Evolutionary conservation across 2,113 vertebrate genomes (phyloP), one percentile per base, ranked within the genome.

Genomic region (Anolis carolinensis): DNA sequence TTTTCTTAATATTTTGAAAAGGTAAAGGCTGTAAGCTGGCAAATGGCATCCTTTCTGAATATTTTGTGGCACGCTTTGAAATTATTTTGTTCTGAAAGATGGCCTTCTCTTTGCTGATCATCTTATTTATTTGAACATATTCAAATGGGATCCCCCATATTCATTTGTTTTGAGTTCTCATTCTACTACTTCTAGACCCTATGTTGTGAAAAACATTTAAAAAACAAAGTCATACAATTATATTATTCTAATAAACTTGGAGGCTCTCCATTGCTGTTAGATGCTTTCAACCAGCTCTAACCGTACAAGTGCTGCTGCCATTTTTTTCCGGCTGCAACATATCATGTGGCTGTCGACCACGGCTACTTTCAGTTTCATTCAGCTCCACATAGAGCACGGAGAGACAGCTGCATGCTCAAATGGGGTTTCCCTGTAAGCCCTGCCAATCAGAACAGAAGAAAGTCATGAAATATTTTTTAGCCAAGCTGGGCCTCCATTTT

Each of bases 31-130:
- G 34, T 34, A 80, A 80, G 70, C 30, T 34, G n/a, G 77, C 76
- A 63, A 86, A 80, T 73, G 68, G 68, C 50, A 63, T 30, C 36
- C 34, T 30, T 30, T 80, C 52, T 55, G 68, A 63, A 73, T 73
- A 80, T 73, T 73, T 65, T 86, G 77, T 73, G 68, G 65, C 48
- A 59, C 73, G 20, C 44, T 85, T 25, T 34, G 32, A 79, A 59
- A 85, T 75, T n/a, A 75, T 59, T 71, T 79, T 72, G 75, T 73
- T 44, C 63, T 85, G 48, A 85, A 85, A 79, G 32, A 59, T 63
- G 84, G 68, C 77, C 79, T 59, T 71, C 68, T 48, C 59, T 79
- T 86, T 80, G 70, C 77, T 63, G 77, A 50, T 48, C 18, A 71
- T 48, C 36, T 62, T 32, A 80, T 86, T 73, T 73, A 30, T 10